Conservation (phyloP, 2,113 vertebrate genomes). For the Halichoeres trimaculatus region DNA sequence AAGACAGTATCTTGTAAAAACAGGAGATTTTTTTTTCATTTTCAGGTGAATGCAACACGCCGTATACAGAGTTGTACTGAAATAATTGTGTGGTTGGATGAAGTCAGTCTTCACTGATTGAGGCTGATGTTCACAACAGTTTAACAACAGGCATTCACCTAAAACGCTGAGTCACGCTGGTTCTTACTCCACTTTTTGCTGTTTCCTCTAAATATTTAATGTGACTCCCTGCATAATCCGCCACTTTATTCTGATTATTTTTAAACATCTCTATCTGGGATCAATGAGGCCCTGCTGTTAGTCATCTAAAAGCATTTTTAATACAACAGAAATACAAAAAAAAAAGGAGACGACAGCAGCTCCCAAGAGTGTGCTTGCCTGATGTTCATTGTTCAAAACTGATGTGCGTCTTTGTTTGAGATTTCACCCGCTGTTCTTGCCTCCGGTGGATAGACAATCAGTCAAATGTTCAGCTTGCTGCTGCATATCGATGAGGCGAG, state of each 20-base stretch:
- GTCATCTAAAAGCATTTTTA: constrained; percentile 10
- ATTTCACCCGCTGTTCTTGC: not conserved
- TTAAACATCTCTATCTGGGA: not conserved
- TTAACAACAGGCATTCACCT: not conserved
- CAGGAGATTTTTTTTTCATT: too few species aligned
- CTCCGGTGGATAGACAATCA: constrained; percentile 5
- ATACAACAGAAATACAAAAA: constrained; percentile 3
- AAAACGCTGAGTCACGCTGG: not conserved
- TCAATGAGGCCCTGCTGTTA: constrained; percentile 4
- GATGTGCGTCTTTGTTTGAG: constrained; percentile 13
- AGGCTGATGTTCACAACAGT: not conserved
- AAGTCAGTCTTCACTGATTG: not conserved
- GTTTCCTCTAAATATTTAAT: not conserved
- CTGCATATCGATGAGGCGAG: constrained; percentile 29
- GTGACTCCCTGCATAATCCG: not conserved
- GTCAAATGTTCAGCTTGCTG: not conserved
- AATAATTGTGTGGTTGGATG: too few species aligned
- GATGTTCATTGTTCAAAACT: constrained; percentile 6
- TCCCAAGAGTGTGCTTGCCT: not conserved
- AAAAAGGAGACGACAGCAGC: constrained; percentile 8
- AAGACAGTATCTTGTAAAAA: too few species aligned
- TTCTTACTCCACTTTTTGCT: not conserved
- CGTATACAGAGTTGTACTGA: too few species aligned
- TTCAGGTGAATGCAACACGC: too few species aligned
- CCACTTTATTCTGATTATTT: not conserved